phyloP scores from a whole-genome alignment of 2,797 vertebrate species.

The Cryptoprocta ferox region DNA sequence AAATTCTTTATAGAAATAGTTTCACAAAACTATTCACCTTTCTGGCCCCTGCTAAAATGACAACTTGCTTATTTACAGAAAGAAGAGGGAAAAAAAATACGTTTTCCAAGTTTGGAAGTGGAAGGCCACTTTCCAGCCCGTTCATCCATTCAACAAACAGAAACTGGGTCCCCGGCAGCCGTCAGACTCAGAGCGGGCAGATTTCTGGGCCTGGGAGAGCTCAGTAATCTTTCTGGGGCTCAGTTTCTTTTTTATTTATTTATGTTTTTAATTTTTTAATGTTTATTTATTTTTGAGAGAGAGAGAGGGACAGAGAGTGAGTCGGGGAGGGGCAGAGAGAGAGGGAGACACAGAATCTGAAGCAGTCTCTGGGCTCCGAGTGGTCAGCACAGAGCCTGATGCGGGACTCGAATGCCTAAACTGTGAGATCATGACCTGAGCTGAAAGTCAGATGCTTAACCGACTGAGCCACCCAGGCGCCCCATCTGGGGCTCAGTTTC shows the following conservation, averaged over 20 bases:
- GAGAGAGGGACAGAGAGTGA: too few species aligned
- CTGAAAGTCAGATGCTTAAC: too few species aligned
- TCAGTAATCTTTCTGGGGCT: not conserved
- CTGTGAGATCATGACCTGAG: too few species aligned
- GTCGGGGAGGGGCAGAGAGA: too few species aligned
- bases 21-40: not conserved
- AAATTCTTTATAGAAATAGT: constrained; percentile 58
- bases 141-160: too few species aligned
- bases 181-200: rapidly evolving
- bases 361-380: too few species aligned
- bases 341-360: too few species aligned
- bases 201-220: not conserved
- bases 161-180: rapidly evolving
- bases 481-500: not conserved
- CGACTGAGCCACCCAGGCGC: too few species aligned
- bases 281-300: too few species aligned
- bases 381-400: too few species aligned
- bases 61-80: not conserved
- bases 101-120: not conserved
- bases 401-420: rapidly evolving
- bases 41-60: not conserved
- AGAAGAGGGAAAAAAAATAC: rapidly evolving
- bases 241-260: not conserved
- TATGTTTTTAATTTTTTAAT: too few species aligned
- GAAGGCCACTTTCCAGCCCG: not conserved